Evolutionary conservation across 2,888 invertebrate species (phyloP).

Genomic region (Timandra comae): DNA sequence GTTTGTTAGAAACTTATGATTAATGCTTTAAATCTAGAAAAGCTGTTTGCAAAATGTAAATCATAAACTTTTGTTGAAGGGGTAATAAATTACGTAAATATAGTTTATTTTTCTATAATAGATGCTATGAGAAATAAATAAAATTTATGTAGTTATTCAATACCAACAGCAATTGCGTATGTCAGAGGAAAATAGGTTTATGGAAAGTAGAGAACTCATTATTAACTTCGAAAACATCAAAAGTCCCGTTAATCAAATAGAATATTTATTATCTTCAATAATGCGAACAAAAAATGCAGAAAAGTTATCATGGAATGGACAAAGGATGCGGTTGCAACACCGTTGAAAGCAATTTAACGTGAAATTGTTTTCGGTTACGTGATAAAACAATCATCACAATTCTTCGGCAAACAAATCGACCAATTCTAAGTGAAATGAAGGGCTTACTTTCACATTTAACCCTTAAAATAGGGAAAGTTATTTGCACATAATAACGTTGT

Average conservation of each 20-base stretch:
- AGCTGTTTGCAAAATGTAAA: background rate
- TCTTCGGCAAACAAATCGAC: slow-evolving; percentile 15
- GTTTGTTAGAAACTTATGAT: slow-evolving; percentile 11
- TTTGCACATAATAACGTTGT: slow-evolving; percentile 23
- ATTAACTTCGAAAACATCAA: too few species aligned
- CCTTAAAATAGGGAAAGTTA: slow-evolving; percentile 34
- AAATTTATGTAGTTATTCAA: too few species aligned
- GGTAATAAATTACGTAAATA: too few species aligned
- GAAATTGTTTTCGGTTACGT: slow-evolving; percentile 28
- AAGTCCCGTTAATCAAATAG: too few species aligned
- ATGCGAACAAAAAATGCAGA: too few species aligned
- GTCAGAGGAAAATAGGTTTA: too few species aligned
- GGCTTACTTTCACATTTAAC: slow-evolving; percentile 30
- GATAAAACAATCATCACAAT: slow-evolving; percentile 20
- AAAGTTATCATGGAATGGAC: too few species aligned
- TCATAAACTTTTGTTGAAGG: background rate
- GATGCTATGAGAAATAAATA: too few species aligned
- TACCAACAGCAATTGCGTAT: too few species aligned
- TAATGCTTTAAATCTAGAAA: background rate
- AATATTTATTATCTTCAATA: too few species aligned
- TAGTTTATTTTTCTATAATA: too few species aligned
- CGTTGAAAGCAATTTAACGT: slow-evolving; percentile 28
- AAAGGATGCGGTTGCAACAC: slow-evolving; percentile 26
- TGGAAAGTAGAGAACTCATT: too few species aligned
- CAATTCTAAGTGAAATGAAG: slow-evolving; percentile 19